Evolutionary conservation across 1,140 invertebrate species (phyloP).

Genomic region (Patella vulgata): DNA sequence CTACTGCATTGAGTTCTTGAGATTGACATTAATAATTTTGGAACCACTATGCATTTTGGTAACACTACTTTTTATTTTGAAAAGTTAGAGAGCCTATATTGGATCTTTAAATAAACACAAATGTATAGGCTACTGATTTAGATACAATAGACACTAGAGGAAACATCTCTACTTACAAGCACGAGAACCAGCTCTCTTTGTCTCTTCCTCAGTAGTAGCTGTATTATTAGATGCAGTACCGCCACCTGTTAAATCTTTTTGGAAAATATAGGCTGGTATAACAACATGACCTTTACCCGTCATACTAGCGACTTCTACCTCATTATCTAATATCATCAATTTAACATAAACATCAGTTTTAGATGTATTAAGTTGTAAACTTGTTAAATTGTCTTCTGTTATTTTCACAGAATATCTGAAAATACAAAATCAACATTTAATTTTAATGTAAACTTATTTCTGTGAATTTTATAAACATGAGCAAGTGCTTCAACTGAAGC

Average conservation of each 20-base stretch:
- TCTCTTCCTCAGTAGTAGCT: conserved; percentile 32
- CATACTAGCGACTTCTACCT: conserved; percentile 57
- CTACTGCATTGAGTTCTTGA: too few species aligned
- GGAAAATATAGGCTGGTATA: conserved; percentile 62
- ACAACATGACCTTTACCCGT: conserved; percentile 64
- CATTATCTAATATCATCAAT: conserved; percentile 61
- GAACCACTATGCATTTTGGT: too few species aligned
- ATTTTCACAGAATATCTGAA: conserved; percentile 62
- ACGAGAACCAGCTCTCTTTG: conserved; percentile 54
- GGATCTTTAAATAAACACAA: too few species aligned
- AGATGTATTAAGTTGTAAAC: conserved; percentile 64
- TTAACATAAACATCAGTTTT: conserved; percentile 64
- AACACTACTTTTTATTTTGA: too few species aligned
- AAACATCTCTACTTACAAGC: too few species aligned
- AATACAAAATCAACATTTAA: conserved; percentile 2
- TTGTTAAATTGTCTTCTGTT: conserved; percentile 62
- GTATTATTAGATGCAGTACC: not conserved
- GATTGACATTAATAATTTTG: too few species aligned
- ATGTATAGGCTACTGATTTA: too few species aligned
- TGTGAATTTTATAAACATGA: not conserved
- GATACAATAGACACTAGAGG: too few species aligned
- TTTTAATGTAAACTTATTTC: not conserved
- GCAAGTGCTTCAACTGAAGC: not conserved
- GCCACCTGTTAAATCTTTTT: conserved; percentile 49
- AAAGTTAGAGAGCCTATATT: too few species aligned